Evolutionary conservation across 2,797 vertebrate genomes (phyloP).

Genomic region (Periophthalmus magnuspinnatus): DNA sequence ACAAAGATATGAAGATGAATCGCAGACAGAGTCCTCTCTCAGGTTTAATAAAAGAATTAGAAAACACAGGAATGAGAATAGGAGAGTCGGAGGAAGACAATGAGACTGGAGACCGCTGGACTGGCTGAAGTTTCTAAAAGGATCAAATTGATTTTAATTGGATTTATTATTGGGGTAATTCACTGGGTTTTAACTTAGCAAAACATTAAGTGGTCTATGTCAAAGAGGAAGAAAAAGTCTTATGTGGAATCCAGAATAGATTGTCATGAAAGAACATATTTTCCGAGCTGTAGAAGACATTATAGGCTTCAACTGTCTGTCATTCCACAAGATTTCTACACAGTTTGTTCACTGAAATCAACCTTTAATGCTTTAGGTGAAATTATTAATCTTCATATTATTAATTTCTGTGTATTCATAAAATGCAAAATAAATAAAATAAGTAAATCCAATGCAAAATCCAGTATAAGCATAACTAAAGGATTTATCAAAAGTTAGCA

Average conservation of each 20-base stretch:
- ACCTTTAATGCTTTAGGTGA: too few relatives aligned
- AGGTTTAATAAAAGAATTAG: conserved; percentile 21
- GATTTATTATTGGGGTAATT: conserved; percentile 1
- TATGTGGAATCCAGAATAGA: neutral
- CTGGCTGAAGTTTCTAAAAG: neutral
- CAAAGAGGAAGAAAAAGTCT: neutral
- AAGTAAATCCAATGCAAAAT: too few relatives aligned
- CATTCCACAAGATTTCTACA: too few relatives aligned
- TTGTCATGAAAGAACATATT: neutral
- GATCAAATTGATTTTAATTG: neutral
- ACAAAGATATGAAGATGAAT: conserved; percentile 5
- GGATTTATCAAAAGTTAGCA: too few relatives aligned
- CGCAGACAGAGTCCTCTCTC: neutral
- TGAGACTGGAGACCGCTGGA: conserved; percentile 3
- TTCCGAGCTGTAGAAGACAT: neutral
- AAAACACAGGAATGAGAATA: neutral
- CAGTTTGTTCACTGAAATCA: too few relatives aligned
- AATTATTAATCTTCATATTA: too few relatives aligned
- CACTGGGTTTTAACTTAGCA: neutral
- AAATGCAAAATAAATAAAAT: too few relatives aligned
- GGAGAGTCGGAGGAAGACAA: conserved; percentile 7
- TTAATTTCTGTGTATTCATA: too few relatives aligned
- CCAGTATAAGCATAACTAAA: too few relatives aligned
- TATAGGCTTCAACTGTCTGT: neutral
- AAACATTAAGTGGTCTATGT: neutral